A percentile compares a stretch with the other conserved stretches of the same genome.
These are phyloP conservation scores for Lacanobia wlatinum DNA, from an alignment of 2,888 invertebrate genomes.

Conservation along the genomic window DNA sequence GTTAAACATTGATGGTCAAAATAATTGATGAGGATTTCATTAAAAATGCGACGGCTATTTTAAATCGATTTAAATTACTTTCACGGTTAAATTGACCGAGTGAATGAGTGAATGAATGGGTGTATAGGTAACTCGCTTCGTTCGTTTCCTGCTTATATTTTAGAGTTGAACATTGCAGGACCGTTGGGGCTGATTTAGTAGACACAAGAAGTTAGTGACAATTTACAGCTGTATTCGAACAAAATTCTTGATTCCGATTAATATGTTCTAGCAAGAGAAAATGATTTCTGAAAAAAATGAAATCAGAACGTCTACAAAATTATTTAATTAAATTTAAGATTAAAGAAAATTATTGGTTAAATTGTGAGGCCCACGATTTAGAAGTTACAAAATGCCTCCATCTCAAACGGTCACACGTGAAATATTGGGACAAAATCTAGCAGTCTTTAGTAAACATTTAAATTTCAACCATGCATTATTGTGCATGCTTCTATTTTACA, in stretches of 20 bases:
- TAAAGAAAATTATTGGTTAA: too few species aligned
- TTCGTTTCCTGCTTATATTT: conserved; percentile 52
- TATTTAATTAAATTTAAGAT: too few species aligned
- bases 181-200: conserved; percentile 11
- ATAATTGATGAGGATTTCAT: conserved; percentile 62
- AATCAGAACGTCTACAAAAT: too few species aligned
- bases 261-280: neutral
- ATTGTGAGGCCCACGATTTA: too few species aligned
- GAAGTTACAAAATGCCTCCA: too few species aligned
- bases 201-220: neutral
- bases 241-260: neutral
- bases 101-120: conserved; percentile 9
- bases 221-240: neutral
- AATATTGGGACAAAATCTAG: neutral
- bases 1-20: conserved; percentile 41
- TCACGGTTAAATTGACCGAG: conserved; percentile 58
- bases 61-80: conserved; percentile 64
- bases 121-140: neutral
- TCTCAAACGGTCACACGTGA: too few species aligned
- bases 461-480: neutral
- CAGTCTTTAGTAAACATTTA: neutral
- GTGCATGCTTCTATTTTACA: neutral
- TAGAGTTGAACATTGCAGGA: conserved; percentile 24
- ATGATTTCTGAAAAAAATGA: too few species aligned
- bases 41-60: conserved; percentile 54